Evolutionary conservation across 2,888 invertebrate species (phyloP).

Genomic region (Drosophila fungiperda): DNA sequence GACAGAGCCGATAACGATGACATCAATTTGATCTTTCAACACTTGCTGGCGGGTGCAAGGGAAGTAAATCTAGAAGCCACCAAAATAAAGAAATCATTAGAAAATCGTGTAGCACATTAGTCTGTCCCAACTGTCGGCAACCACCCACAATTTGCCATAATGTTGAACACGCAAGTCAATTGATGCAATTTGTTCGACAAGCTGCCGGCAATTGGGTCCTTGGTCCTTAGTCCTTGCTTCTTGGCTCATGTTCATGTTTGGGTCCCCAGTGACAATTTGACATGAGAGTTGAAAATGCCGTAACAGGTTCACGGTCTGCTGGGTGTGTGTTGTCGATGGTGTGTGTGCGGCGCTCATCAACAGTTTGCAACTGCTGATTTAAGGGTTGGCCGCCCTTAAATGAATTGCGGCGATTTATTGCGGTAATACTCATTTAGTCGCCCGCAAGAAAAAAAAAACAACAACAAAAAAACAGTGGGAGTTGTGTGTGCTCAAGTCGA

Average conservation of each 20-base stretch:
- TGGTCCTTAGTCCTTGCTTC: conserved; percentile 23
- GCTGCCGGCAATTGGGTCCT: conserved; percentile 60
- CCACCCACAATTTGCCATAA: conserved; percentile 75
- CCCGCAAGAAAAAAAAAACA: conserved; percentile 22
- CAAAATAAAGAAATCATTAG: conserved; percentile 74
- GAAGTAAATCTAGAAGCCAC: conserved; percentile 28
- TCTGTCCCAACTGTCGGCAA: conserved; percentile 56
- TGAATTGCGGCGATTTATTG: conserved; percentile 82
- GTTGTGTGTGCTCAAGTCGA: conserved; percentile 54
- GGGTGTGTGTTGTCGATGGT: conserved; percentile 31
- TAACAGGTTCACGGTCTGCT: conserved; percentile 75
- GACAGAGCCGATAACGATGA: conserved; percentile 2
- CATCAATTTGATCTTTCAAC: conserved; percentile 10
- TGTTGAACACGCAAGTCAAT: conserved; percentile 82
- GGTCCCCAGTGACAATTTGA: conserved; percentile 77
- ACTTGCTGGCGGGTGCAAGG: conserved; percentile 16
- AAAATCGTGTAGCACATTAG: conserved; percentile 75
- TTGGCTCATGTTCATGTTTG: conserved; percentile 15
- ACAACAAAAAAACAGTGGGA: conserved; percentile 47
- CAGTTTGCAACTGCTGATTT: conserved; percentile 74
- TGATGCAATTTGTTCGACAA: conserved; percentile 81
- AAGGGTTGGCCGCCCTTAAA: conserved; percentile 78
- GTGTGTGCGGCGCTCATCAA: conserved; percentile 57
- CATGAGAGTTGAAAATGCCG: conserved; percentile 67
- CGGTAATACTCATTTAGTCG: conserved; percentile 80